Conservation (phyloP, 2,888 invertebrate genomes). For the Leucophenga montana region DNA sequence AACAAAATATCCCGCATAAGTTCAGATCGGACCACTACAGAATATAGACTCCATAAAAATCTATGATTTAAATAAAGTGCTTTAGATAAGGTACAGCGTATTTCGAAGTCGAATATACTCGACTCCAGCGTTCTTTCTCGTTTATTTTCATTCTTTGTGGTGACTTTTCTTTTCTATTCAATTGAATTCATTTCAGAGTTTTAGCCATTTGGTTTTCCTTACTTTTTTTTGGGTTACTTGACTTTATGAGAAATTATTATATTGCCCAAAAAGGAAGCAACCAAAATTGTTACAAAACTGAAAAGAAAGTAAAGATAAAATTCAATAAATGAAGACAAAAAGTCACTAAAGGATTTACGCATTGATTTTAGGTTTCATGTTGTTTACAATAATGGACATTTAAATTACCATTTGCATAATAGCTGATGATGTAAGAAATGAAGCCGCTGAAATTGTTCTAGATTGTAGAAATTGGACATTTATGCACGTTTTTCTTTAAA, state of each 20-base stretch:
- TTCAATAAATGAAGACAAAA: conserved; percentile 22
- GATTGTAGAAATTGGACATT: too few species aligned
- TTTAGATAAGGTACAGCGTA: too few species aligned
- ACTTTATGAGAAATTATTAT: conserved; percentile 25
- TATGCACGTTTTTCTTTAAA: too few species aligned
- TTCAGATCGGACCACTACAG: too few species aligned
- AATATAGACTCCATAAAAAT: too few species aligned
- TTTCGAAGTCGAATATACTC: too few species aligned
- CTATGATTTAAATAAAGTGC: too few species aligned
- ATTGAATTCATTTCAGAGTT: not conserved
- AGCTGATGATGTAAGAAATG: not conserved
- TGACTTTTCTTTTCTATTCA: conserved; percentile 12
- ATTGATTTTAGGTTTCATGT: not conserved
- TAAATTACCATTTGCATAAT: conserved; percentile 1
- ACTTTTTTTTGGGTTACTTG: conserved; percentile 2
- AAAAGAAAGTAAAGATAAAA: not conserved
- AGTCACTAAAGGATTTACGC: conserved; percentile 14
- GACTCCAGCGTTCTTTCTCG: too few species aligned
- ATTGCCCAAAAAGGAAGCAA: not conserved
- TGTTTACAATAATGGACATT: not conserved
- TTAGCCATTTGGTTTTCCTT: not conserved
- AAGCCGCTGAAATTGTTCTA: too few species aligned
- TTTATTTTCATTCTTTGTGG: not conserved
- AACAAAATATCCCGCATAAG: too few species aligned
- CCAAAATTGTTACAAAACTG: not conserved